Conservation (phyloP, 2,113 vertebrate species). For the Embiotoca jacksoni region DNA sequence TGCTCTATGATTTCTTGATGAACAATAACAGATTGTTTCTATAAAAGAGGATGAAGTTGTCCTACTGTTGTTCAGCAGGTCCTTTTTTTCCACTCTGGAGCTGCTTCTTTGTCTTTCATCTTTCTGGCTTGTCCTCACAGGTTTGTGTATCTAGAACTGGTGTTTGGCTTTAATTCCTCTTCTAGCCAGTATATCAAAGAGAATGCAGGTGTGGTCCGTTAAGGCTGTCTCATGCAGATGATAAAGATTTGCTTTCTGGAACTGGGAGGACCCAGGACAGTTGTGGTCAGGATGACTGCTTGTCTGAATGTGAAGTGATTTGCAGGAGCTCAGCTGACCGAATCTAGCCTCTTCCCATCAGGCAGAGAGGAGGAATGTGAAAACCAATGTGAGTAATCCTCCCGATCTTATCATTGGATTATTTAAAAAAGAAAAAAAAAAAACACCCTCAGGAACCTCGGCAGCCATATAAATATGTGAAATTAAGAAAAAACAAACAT, state of each 20-base stretch:
- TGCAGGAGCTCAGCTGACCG: slow-evolving; percentile 52
- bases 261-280: slow-evolving; percentile 56
- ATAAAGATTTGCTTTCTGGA: slow-evolving; percentile 46
- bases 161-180: slow-evolving; percentile 49
- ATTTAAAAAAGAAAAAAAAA: slow-evolving; percentile 37
- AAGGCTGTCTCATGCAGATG: slow-evolving; percentile 47
- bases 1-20: slow-evolving; percentile 54
- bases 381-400: slow-evolving; percentile 57
- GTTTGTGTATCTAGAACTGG: slow-evolving; percentile 25
- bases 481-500: neutral
- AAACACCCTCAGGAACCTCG: slow-evolving; percentile 42
- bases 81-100: slow-evolving; percentile 38
- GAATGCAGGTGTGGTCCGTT: slow-evolving; percentile 63
- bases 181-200: slow-evolving; percentile 45
- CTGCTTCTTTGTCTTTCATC: slow-evolving; percentile 45
- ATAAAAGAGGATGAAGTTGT: slow-evolving; percentile 60
- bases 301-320: slow-evolving; percentile 66
- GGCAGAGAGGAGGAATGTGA: slow-evolving; percentile 43
- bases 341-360: slow-evolving; percentile 41
- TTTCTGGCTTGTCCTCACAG: slow-evolving; percentile 36
- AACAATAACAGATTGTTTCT: slow-evolving; percentile 70
- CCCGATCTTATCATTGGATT: slow-evolving; percentile 66
- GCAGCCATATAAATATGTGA: slow-evolving; percentile 46
- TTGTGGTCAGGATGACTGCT: slow-evolving; percentile 41
- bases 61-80: slow-evolving; percentile 37